Evolutionary conservation across 2,113 vertebrate genomes (phyloP).

Genomic region (Willisornis vidua): DNA sequence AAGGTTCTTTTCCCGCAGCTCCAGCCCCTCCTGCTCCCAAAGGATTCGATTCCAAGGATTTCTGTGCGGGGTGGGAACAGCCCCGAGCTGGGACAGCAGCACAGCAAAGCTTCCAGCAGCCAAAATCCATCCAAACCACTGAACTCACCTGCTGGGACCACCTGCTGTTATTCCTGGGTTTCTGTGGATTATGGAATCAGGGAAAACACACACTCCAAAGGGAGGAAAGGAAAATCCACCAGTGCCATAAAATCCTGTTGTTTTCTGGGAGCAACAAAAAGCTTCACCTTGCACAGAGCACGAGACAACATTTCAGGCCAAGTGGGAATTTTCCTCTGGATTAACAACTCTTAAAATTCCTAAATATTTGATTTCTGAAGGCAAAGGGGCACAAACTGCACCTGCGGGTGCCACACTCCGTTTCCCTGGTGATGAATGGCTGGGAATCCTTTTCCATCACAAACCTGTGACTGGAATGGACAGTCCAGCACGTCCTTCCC

Average conservation of each 20-base stretch:
- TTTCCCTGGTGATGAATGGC: neutral
- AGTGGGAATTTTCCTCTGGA: neutral
- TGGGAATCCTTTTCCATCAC: neutral
- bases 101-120: rapidly evolving
- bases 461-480: neutral
- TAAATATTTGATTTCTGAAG: rapidly evolving
- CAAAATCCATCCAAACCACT: neutral
- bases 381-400: neutral
- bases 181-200: neutral
- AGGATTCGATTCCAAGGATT: rapidly evolving
- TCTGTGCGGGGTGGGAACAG: neutral
- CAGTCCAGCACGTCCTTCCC: neutral
- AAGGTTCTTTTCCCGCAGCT: too few relatives aligned
- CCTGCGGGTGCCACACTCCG: neutral
- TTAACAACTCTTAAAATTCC: neutral
- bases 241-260: neutral
- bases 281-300: neutral
- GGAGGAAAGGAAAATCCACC: neutral
- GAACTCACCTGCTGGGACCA: neutral
- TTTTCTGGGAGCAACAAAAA: neutral
- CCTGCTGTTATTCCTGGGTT: neutral
- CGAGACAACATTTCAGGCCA: rapidly evolving
- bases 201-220: neutral
- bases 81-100: neutral
- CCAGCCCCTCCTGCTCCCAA: neutral